Conservation (phyloP, 1,140 invertebrate genomes). For the Heliconius congener region DNA sequence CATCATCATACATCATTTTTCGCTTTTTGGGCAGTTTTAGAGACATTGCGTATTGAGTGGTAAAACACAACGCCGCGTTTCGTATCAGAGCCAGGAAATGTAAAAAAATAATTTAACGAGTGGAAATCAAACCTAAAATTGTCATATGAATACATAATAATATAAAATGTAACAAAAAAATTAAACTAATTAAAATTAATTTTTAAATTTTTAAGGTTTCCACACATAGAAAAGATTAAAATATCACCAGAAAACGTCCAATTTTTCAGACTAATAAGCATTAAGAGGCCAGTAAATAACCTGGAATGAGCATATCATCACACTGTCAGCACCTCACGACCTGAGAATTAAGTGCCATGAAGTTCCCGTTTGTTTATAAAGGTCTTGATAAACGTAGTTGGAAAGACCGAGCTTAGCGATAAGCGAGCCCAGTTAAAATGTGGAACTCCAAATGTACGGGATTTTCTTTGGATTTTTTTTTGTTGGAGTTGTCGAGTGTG, state of each 20-base stretch:
- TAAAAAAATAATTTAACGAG: no score
- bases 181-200: no score
- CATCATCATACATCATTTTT: no score
- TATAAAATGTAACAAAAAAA: no score
- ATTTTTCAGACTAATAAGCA: not conserved
- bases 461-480: not conserved
- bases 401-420: constrained; percentile 10
- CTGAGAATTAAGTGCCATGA: constrained; percentile 18
- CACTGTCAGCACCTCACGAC: constrained; percentile 11
- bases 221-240: not conserved
- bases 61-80: no score
- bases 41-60: no score
- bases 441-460: not conserved
- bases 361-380: constrained; percentile 16
- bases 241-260: not conserved
- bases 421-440: constrained; percentile 13
- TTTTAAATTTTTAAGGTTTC: no score
- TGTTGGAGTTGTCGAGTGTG: no score
- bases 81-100: no score
- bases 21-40: no score
- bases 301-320: not conserved
- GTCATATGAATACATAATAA: no score
- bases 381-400: constrained; percentile 16
- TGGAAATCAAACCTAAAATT: no score
- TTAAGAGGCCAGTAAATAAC: not conserved